These are phyloP conservation scores for Eublepharis macularius DNA, from an alignment of 2,113 vertebrate genomes.

Conservation along the genomic window DNA sequence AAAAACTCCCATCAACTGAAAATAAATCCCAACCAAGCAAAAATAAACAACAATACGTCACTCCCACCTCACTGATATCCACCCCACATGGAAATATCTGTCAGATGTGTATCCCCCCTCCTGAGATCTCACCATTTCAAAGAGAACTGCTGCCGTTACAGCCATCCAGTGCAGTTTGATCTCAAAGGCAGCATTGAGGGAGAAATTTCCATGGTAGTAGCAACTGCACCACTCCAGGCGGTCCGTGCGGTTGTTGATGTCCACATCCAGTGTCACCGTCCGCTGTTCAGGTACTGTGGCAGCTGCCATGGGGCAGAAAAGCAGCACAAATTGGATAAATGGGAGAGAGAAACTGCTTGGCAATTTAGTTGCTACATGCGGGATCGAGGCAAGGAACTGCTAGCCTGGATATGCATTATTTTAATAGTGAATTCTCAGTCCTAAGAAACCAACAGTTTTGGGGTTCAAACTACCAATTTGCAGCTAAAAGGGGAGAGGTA, in stretches of 20 bases:
- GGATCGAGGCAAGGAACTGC: neutral
- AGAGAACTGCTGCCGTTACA: conserved; percentile 92
- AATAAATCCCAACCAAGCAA: too few relatives aligned
- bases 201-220: conserved; percentile 97
- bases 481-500: too few relatives aligned
- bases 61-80: too few relatives aligned
- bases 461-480: too few relatives aligned
- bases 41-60: too few relatives aligned
- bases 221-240: conserved; percentile 97
- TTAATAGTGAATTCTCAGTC: neutral
- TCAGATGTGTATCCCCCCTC: neutral
- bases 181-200: conserved; percentile 90
- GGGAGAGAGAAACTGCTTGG: neutral
- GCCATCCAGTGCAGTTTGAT: conserved; percentile 99
- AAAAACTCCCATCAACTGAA: too few relatives aligned
- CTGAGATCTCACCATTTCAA: conserved; percentile 89
- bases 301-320: conserved; percentile 65
- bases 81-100: neutral
- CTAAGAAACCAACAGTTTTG: too few relatives aligned
- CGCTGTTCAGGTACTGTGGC: conserved; percentile 95
- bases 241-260: conserved; percentile 94
- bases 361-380: neutral
- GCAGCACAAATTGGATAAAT: neutral
- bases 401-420: neutral
- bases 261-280: conserved; percentile 92